Evolutionary conservation across 2,888 invertebrate species (phyloP).

Genomic region (Eupithecia pulchellata): DNA sequence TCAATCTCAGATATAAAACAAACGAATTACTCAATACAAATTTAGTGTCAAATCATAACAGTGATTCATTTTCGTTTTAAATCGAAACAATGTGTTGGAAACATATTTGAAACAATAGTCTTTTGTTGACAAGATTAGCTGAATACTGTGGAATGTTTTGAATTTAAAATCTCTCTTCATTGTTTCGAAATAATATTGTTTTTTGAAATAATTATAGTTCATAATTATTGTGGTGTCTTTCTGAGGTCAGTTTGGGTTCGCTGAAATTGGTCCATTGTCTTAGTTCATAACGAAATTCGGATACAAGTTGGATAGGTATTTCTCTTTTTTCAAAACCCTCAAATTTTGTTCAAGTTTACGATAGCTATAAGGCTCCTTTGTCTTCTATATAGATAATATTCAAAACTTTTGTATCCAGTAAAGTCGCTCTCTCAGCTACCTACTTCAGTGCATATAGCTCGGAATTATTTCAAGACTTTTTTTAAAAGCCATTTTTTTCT

Average conservation of each 20-base stretch:
- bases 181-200: conserved; percentile 74
- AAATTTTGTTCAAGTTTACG: background rate
- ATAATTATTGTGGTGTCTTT: conserved; percentile 31
- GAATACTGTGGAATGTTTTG: conserved; percentile 83
- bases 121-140: conserved; percentile 84
- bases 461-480: background rate
- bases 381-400: no score
- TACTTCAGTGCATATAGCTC: background rate
- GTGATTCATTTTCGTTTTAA: conserved; percentile 81
- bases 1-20: conserved; percentile 63
- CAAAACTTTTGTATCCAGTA: no score
- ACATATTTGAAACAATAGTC: conserved; percentile 74
- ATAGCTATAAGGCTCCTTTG: no score
- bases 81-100: conserved; percentile 80
- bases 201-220: conserved; percentile 37
- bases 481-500: background rate
- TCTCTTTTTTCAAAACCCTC: background rate
- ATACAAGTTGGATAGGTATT: background rate
- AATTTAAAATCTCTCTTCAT: conserved; percentile 79
- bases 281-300: conserved; percentile 9
- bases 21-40: conserved; percentile 80
- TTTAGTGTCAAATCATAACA: conserved; percentile 81
- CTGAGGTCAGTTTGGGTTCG: conserved; percentile 32
- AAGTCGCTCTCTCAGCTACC: no score
- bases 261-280: conserved; percentile 37